Percentiles rank a stretch among this genome's conserved stretches.
These are phyloP conservation scores for Procapra przewalskii DNA, from an alignment of 2,113 vertebrate genomes.

Conservation along the genomic window DNA sequence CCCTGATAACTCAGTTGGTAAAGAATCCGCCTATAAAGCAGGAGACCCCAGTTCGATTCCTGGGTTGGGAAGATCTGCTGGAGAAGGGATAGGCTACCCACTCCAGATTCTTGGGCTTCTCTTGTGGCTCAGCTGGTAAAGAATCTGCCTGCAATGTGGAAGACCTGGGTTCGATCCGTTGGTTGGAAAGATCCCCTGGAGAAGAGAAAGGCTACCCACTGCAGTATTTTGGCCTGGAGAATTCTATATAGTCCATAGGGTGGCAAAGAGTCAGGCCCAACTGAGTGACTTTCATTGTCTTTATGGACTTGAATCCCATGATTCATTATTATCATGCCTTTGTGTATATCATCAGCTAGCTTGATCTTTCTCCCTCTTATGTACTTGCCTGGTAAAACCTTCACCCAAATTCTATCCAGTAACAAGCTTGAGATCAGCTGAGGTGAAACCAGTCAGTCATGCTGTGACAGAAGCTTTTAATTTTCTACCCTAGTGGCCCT, in stretches of 20 bases:
- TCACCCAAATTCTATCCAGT: not conserved
- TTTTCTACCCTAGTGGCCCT: not conserved
- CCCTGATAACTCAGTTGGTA: not conserved
- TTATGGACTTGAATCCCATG: not conserved
- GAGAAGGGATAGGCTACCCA: not conserved
- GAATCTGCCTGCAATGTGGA: fast-evolving
- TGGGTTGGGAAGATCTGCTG: not conserved
- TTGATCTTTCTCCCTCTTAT: not conserved
- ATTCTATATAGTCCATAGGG: not conserved
- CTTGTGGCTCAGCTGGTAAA: not conserved
- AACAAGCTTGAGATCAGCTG: not conserved
- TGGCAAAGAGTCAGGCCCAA: not conserved
- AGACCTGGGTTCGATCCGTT: not conserved
- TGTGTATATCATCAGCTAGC: not conserved
- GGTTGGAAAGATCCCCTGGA: not conserved
- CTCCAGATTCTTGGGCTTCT: not conserved
- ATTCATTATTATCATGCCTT: not conserved
- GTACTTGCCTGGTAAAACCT: not conserved
- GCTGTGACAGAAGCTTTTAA: not conserved
- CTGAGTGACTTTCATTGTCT: not conserved
- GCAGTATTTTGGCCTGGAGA: not conserved
- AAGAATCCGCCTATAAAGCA: not conserved
- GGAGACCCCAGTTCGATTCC: not conserved
- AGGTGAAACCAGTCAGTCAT: not conserved
- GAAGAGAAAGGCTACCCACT: not conserved